Evolutionary conservation across 2,888 invertebrate species (phyloP).

Genomic region (Eupithecia abbreviata): DNA sequence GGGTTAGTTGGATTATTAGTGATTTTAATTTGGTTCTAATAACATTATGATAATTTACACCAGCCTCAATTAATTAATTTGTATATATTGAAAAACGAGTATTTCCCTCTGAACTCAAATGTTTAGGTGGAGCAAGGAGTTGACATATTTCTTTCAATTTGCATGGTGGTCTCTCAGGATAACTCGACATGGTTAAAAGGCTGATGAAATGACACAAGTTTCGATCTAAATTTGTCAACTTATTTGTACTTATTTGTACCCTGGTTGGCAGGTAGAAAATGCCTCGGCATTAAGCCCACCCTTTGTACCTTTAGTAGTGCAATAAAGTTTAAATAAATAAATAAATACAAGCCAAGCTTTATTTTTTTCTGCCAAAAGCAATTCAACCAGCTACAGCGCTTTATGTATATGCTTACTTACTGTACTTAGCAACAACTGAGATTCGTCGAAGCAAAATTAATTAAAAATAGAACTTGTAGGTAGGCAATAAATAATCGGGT

Average conservation of each 20-base stretch:
- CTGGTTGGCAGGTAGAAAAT: too few species aligned
- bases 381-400: neutral
- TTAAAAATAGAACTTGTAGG: neutral
- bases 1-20: constrained; percentile 60
- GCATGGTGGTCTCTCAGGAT: neutral
- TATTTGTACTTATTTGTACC: too few species aligned
- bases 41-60: constrained; percentile 6
- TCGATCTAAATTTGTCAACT: neutral
- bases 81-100: neutral
- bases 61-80: neutral
- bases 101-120: neutral
- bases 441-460: neutral
- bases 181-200: neutral
- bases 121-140: neutral
- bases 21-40: constrained; percentile 40
- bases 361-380: neutral
- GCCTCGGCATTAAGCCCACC: too few species aligned
- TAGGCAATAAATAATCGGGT: neutral
- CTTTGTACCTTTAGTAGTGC: too few species aligned
- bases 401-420: too few species aligned
- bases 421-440: neutral
- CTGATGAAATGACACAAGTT: neutral
- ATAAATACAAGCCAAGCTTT: neutral
- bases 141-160: neutral
- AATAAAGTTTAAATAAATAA: too few species aligned